Conservation (phyloP, 1,140 invertebrate species). For the Vollenhovia emeryi region DNA sequence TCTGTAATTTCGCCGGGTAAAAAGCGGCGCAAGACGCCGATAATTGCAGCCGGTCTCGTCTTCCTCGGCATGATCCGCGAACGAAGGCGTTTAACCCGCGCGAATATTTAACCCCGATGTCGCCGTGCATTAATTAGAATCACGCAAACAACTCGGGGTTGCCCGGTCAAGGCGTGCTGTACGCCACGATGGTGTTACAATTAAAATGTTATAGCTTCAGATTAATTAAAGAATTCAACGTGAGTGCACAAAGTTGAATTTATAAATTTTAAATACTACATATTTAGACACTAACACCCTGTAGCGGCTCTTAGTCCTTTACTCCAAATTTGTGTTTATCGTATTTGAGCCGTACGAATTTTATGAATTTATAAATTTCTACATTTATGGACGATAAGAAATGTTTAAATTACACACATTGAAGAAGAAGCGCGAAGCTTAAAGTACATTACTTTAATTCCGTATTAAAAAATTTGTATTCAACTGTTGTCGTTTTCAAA, state of each 20-base stretch:
- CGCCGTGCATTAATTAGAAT: constrained; percentile 26
- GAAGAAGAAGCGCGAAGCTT: background rate
- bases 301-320: no score
- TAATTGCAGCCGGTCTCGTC: background rate
- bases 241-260: background rate
- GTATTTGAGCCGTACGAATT: no score
- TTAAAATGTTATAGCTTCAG: background rate
- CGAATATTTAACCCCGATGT: constrained; percentile 30
- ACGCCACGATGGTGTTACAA: background rate
- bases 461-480: no score
- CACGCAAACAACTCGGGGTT: constrained; percentile 28
- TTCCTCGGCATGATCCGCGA: background rate
- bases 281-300: no score
- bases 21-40: background rate
- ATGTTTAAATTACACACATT: background rate
- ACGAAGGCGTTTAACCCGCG: background rate
- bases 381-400: background rate
- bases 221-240: background rate
- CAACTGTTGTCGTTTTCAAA: no score
- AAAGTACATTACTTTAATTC: background rate
- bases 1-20: background rate
- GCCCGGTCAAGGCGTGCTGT: background rate
- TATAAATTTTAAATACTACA: no score
- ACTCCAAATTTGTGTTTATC: no score
- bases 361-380: no score